These are phyloP conservation scores for Akabosia matsudoensis DNA, from an alignment of 1,140 invertebrate genomes.

Conservation along the genomic window DNA sequence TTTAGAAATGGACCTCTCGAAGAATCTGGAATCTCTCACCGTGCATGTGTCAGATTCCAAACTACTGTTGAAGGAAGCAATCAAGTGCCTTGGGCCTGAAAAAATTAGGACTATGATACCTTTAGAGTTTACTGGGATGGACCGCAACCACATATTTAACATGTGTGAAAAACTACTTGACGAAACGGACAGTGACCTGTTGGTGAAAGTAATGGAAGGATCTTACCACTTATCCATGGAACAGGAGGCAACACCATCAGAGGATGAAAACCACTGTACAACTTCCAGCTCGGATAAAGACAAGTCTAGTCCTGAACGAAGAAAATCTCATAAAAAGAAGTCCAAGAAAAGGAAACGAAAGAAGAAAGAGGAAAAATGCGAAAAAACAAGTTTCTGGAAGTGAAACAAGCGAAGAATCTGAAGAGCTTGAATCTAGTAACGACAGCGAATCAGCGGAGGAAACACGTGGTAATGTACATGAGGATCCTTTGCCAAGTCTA, in stretches of 20 bases:
- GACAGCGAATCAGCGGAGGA: background rate
- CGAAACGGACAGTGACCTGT: background rate
- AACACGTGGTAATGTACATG: background rate
- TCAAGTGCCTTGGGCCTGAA: background rate
- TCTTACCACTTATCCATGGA: background rate
- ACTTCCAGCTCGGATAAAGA: background rate
- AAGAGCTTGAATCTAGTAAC: background rate
- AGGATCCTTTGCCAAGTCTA: background rate
- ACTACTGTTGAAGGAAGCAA: background rate
- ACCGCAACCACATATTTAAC: background rate
- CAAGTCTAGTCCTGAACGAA: background rate
- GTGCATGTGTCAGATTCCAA: background rate
- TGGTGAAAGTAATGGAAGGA: background rate
- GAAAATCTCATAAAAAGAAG: background rate
- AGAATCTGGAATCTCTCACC: background rate
- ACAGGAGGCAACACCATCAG: background rate
- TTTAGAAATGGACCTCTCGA: constrained; percentile 1
- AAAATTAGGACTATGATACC: background rate
- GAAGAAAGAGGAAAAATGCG: background rate
- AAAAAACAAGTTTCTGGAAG: background rate
- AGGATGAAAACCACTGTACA: background rate
- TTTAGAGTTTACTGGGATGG: background rate
- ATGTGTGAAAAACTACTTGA: background rate
- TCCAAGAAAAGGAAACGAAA: background rate
- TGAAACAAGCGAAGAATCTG: background rate